Percentiles rank a stretch among this genome's conserved stretches.
Conservation (phyloP, 2,888 invertebrate genomes). For the Sisyra terminalis region DNA sequence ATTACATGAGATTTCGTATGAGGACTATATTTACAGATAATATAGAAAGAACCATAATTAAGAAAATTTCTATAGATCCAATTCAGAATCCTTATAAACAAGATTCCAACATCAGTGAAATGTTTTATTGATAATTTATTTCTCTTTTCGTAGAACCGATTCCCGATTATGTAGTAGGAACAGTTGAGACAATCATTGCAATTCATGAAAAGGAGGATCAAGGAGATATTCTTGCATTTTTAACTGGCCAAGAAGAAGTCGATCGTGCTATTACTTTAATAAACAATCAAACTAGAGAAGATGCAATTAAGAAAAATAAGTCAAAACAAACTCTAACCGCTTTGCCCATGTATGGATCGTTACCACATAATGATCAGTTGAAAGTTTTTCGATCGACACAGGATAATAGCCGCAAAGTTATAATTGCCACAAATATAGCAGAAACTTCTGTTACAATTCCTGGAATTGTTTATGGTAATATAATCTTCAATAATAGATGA, state of each 20-base stretch:
- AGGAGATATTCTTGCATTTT: constrained; percentile 84
- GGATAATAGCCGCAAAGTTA: constrained; percentile 65
- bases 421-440: constrained; percentile 91
- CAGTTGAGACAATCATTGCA: constrained; percentile 76
- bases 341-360: constrained; percentile 84
- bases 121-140: not conserved
- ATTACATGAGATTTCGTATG: no score
- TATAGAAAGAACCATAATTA: no score
- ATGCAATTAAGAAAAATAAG: constrained; percentile 25
- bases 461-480: constrained; percentile 71
- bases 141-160: constrained; percentile 48
- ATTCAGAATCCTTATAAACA: no score
- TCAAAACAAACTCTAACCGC: constrained; percentile 41
- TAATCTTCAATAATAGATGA: not conserved
- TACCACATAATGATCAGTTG: constrained; percentile 63
- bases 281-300: constrained; percentile 37
- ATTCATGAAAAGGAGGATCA: constrained; percentile 68
- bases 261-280: constrained; percentile 52
- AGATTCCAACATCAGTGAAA: no score
- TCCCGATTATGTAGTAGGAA: constrained; percentile 74
- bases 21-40: no score
- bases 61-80: no score
- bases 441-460: constrained; percentile 94
- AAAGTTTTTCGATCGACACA: constrained; percentile 62
- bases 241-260: constrained; percentile 92